A percentile compares a stretch with the other conserved stretches of the same genome.
phyloP scores from a whole-genome alignment of 1,140 invertebrate genomes.

The Cardiocondyla obscurior region DNA sequence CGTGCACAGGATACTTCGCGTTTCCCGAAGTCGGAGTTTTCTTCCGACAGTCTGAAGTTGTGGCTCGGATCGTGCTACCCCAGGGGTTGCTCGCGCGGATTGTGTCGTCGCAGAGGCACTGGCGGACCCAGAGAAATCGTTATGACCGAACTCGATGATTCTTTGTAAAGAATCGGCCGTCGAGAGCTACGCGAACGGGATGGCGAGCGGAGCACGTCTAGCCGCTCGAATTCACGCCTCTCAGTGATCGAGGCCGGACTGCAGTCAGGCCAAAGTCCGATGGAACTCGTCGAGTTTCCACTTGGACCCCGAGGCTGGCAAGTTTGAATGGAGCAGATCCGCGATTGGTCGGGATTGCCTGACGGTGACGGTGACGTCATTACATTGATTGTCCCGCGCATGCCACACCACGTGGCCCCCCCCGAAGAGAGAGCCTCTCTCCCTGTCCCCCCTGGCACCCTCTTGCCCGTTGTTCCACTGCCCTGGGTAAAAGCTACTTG shows the following conservation, averaged over 20 bases:
- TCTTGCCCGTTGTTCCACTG: background rate
- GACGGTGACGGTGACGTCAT: slow-evolving; percentile 82
- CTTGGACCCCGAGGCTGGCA: slow-evolving; percentile 72
- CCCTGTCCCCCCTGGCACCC: background rate
- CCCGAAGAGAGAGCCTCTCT: slow-evolving; percentile 46
- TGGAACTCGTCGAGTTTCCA: slow-evolving; percentile 70
- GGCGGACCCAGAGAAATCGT: background rate
- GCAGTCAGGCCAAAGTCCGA: slow-evolving; percentile 81
- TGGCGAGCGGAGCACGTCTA: slow-evolving; percentile 49
- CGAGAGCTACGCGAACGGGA: background rate
- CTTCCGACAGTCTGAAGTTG: background rate
- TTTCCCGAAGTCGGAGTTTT: background rate
- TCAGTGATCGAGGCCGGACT: slow-evolving; percentile 82
- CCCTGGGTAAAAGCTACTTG: slow-evolving; percentile 42
- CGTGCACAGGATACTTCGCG: background rate
- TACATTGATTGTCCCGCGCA: slow-evolving; percentile 83
- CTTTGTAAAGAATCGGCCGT: slow-evolving; percentile 46
- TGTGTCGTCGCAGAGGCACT: background rate
- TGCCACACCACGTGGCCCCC: slow-evolving; percentile 80
- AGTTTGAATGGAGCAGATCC: slow-evolving; percentile 80
- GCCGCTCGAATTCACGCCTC: slow-evolving; percentile 66
- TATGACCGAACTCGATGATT: slow-evolving; percentile 1
- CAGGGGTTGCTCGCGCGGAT: background rate
- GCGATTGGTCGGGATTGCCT: slow-evolving; percentile 75
- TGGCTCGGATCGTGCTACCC: background rate